Percentiles rank a stretch among this genome's conserved stretches.
phyloP scores from a whole-genome alignment of 2,888 invertebrate species.

The Aphodius sticticus region DNA sequence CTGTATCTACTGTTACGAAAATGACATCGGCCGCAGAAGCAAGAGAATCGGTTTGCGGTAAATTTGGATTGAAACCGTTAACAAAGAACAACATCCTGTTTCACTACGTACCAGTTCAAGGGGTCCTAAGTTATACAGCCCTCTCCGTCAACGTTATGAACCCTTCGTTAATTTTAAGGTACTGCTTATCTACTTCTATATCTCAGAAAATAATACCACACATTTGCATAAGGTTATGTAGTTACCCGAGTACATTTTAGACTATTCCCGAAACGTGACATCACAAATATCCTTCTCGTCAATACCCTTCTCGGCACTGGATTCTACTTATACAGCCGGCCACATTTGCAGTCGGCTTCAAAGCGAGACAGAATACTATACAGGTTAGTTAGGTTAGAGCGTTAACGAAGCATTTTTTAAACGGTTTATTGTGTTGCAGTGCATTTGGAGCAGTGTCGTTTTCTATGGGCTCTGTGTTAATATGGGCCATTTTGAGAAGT shows the following conservation, averaged over 20 bases:
- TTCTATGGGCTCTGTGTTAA: constrained; percentile 87
- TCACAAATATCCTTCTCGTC: constrained; percentile 82
- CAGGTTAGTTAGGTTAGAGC: constrained; percentile 62
- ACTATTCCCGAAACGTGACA: constrained; percentile 75
- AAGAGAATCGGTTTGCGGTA: constrained; percentile 50
- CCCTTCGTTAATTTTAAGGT: constrained; percentile 79
- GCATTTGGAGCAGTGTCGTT: constrained; percentile 79
- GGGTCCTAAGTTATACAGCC: constrained; percentile 78
- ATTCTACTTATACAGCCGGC: constrained; percentile 82
- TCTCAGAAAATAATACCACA: constrained; percentile 18
- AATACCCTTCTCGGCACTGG: constrained; percentile 85
- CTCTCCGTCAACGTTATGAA: constrained; percentile 87
- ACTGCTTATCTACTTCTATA: constrained; percentile 35
- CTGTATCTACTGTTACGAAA: constrained; percentile 11
- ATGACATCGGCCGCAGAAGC: constrained; percentile 50
- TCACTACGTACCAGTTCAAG: constrained; percentile 80
- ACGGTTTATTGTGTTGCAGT: constrained; percentile 54
- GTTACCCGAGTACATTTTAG: constrained; percentile 61
- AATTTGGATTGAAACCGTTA: constrained; percentile 69
- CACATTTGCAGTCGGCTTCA: constrained; percentile 72
- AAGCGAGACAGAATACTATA: constrained; percentile 71
- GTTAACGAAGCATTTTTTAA: constrained; percentile 4
- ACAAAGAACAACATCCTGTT: constrained; percentile 75
- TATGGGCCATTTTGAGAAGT: constrained; percentile 87
- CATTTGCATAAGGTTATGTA: constrained; percentile 7